Evolutionary conservation across 2,797 vertebrate species (phyloP), one percentile per base, ranked within the genome.

Genomic region (Peromyscus melanophrys): DNA sequence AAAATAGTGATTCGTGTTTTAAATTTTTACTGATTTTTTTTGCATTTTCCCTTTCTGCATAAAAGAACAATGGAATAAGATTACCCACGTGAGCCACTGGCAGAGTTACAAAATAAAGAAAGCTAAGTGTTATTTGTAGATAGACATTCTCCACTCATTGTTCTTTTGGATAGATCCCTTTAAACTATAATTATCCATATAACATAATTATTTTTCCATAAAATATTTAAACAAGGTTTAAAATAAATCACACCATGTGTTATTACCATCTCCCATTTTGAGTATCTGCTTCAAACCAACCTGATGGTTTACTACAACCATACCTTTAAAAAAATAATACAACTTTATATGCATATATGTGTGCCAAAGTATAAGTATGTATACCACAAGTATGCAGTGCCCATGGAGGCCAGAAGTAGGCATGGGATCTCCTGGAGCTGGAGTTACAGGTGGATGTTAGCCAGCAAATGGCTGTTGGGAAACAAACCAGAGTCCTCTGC

Each of bases 41-140:
- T 25, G 16, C 4, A 55, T 61, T 55, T 37, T 11, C 27, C 85
- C 27, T 86, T 92, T 82, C 21, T 87, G 13, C 92, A 80, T 31
- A 25, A 52, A 23, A 40, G 57, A 82, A 82, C n/a, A 92, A 96
- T 71, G 4, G 19, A 89, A 92, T 80, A 97, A 94, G 90, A 78
- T 78, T 71, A 83, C n/a, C 73, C 55, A 7, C 1, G 4, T 27
- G 55, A 86, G 13, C 6, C 65, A 65, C 4, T 31, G 59, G n/a
- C 73, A 69, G 21, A 80, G n/a, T 31, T 73, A 34, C 31, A 95
- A 81, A 96, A 87, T n/a, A 49, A 90, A 95, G 31, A 73, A 31
- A 85, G 6, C 13, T n/a, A 34, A 52, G 25, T 65, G 92, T 94
- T 89, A 89, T 67, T 94, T 82, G 81, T 34, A 95, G 73, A 6